phyloP scores from a whole-genome alignment of 2,113 vertebrate genomes.

The Chascanopsetta lugubris region DNA sequence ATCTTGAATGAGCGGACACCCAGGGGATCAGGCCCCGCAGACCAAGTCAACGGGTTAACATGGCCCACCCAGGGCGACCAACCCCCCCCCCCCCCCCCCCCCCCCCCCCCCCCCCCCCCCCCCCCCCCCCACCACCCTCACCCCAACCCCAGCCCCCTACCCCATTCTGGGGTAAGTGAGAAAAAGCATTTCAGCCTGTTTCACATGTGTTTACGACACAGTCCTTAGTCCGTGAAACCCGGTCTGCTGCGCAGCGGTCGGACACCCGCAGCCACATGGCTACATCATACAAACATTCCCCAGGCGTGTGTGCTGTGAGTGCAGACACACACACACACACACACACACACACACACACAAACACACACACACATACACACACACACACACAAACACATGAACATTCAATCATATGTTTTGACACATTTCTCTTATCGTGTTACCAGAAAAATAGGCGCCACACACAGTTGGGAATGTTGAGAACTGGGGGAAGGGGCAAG shows the following conservation, averaged over 20 bases:
- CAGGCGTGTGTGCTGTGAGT: neutral
- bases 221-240: slow-evolving; percentile 41
- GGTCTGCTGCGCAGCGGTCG: slow-evolving; percentile 19
- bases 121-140: too few relatives aligned
- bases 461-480: neutral
- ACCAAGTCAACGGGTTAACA: neutral
- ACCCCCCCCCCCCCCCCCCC: too few relatives aligned
- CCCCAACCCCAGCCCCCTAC: too few relatives aligned
- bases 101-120: too few relatives aligned
- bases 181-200: slow-evolving; percentile 44
- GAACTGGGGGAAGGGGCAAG: neutral
- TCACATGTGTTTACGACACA: slow-evolving; percentile 50
- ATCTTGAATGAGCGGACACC: slow-evolving; percentile 7
- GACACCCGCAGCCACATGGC: slow-evolving; percentile 16
- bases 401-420: slow-evolving; percentile 4
- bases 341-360: neutral
- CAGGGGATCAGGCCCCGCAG: slow-evolving; percentile 18
- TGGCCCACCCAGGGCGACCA: slow-evolving; percentile 46
- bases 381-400: slow-evolving; percentile 1
- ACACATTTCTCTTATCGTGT: slow-evolving; percentile 20
- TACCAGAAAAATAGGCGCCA: slow-evolving; percentile 1
- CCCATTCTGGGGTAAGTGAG: slow-evolving; percentile 34
- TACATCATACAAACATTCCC: slow-evolving; percentile 41
- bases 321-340: neutral
- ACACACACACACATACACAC: neutral